A percentile compares a stretch with the other conserved stretches of the same genome.
Conservation (phyloP, 2,113 vertebrate species). For the Cariama cristata region DNA sequence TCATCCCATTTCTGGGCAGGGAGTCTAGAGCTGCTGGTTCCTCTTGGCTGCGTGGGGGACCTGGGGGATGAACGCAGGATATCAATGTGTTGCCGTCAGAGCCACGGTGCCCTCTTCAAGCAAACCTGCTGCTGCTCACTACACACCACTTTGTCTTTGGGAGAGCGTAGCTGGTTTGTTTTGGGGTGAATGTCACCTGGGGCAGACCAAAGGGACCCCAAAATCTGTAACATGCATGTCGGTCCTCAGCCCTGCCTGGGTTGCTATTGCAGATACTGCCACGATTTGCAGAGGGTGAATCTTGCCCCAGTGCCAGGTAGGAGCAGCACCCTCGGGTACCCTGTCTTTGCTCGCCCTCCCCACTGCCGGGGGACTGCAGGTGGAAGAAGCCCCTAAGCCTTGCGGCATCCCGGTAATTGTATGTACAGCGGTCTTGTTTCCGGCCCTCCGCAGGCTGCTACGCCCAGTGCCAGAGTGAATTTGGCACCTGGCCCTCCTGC, state of each 20-base stretch:
- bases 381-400: neutral
- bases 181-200: neutral
- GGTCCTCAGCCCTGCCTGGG: neutral
- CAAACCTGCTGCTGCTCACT: neutral
- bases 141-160: rapidly evolving
- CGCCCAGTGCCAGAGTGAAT: neutral
- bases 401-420: neutral
- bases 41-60: neutral
- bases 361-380: rapidly evolving
- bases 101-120: neutral
- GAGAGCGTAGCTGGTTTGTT: rapidly evolving
- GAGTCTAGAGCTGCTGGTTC: neutral
- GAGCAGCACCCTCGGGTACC: neutral
- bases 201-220: neutral
- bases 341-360: neutral
- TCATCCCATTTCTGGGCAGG: neutral
- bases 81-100: neutral
- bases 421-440: neutral
- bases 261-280: neutral
- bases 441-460: neutral
- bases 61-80: rapidly evolving
- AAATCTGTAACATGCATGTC: rapidly evolving
- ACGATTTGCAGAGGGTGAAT: neutral
- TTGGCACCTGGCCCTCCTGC: constrained; percentile 57
- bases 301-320: neutral